A percentile compares a stretch with the other conserved stretches of the same genome.
These are phyloP conservation scores for Scaeva pyrastri DNA, from an alignment of 2,888 invertebrate genomes.

Conservation along the genomic window DNA sequence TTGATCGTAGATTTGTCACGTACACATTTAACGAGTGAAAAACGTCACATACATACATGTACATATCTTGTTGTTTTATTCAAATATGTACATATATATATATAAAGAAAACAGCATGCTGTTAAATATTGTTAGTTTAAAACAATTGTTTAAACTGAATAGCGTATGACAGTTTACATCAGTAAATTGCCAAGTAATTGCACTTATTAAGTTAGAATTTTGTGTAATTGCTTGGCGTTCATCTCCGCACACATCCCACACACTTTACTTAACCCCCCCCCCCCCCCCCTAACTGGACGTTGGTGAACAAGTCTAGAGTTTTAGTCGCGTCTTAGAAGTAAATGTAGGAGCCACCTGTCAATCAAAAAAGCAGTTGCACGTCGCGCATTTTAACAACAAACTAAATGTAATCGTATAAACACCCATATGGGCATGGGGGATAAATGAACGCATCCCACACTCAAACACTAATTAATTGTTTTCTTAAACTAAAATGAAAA, in stretches of 20 bases:
- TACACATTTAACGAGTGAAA: conserved; percentile 18
- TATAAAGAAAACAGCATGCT: background rate
- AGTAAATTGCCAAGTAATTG: conserved; percentile 68
- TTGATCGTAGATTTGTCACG: conserved; percentile 48
- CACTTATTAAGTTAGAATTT: conserved; percentile 62
- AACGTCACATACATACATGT: too few relatives aligned
- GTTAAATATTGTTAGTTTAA: conserved; percentile 36
- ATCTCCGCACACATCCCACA: conserved; percentile 23
- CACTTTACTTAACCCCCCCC: too few relatives aligned
- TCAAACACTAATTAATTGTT: conserved; percentile 29
- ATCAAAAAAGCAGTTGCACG: conserved; percentile 56
- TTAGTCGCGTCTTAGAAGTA: too few relatives aligned
- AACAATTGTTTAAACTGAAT: conserved; percentile 45
- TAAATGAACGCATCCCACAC: conserved; percentile 48
- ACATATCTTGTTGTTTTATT: too few relatives aligned
- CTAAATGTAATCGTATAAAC: background rate
- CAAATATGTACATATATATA: background rate
- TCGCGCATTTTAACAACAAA: conserved; percentile 52
- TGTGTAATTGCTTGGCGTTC: conserved; percentile 53
- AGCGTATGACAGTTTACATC: conserved; percentile 56
- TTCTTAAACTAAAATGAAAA: conserved; percentile 15
- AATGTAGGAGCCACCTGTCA: conserved; percentile 62
- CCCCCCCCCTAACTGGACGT: too few relatives aligned
- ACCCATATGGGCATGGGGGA: background rate
- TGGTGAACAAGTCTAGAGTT: background rate